Evolutionary conservation across 1,140 invertebrate genomes (phyloP).

Genomic region (Galendromus occidentalis): DNA sequence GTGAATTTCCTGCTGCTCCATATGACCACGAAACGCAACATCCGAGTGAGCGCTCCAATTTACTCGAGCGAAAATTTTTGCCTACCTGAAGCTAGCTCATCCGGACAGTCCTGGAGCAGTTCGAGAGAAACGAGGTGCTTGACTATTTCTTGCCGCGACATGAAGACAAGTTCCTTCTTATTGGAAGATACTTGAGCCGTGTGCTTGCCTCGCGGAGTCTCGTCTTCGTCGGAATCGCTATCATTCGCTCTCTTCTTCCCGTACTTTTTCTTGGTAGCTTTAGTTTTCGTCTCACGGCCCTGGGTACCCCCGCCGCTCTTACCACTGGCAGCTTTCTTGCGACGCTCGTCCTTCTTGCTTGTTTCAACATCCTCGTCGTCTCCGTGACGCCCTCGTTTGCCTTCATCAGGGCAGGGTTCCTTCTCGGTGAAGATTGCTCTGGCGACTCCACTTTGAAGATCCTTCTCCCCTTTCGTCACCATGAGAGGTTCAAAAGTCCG

Average conservation of each 20-base stretch:
- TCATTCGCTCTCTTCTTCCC: slow-evolving; percentile 36
- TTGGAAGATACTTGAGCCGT: slow-evolving; percentile 25
- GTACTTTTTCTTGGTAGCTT: slow-evolving; percentile 56
- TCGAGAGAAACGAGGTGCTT: slow-evolving; percentile 40
- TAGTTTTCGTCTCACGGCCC: slow-evolving; percentile 84
- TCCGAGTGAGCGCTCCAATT: not conserved
- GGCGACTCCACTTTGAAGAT: slow-evolving; percentile 16
- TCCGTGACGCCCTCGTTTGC: slow-evolving; percentile 24
- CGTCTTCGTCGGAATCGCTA: slow-evolving; percentile 30
- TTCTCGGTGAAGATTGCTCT: slow-evolving; percentile 9
- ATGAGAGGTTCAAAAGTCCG: slow-evolving; percentile 45
- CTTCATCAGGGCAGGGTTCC: slow-evolving; percentile 19
- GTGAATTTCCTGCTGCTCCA: not conserved
- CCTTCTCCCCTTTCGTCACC: slow-evolving; percentile 47
- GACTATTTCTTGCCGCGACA: slow-evolving; percentile 45
- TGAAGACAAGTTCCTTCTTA: slow-evolving; percentile 36
- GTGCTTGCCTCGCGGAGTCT: slow-evolving; percentile 1
- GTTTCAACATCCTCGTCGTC: slow-evolving; percentile 20
- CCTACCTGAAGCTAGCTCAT: slow-evolving; percentile 25
- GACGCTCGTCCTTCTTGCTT: slow-evolving; percentile 16
- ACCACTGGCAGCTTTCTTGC: slow-evolving; percentile 31
- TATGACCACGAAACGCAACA: not conserved
- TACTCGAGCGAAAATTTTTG: not conserved
- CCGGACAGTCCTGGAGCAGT: slow-evolving; percentile 29
- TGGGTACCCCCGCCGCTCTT: slow-evolving; percentile 73